A percentile compares a stretch with the other conserved stretches of the same genome.
Evolutionary conservation across 2,113 vertebrate species (phyloP).

Genomic region (Anolis carolinensis): DNA sequence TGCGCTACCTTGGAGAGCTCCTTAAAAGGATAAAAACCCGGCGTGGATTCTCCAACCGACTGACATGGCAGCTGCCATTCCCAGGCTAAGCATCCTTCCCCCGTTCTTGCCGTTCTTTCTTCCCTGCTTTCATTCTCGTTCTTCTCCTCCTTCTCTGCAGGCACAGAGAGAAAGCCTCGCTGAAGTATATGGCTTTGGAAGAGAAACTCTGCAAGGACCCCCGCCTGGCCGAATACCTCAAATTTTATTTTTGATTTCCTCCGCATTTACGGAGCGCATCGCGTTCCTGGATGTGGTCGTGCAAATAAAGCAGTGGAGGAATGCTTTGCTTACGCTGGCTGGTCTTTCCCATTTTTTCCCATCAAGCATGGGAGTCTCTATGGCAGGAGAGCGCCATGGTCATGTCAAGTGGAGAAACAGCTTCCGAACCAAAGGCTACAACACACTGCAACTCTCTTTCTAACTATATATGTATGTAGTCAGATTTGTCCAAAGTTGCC

Average conservation of each 20-base stretch:
- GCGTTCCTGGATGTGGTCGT: not conserved
- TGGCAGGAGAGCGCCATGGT: not conserved
- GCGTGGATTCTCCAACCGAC: too few species aligned
- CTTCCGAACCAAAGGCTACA: not conserved
- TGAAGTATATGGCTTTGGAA: constrained; percentile 72
- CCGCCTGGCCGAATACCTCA: constrained; percentile 47
- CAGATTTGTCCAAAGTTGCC: too few species aligned
- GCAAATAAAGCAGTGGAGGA: not conserved
- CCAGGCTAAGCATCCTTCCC: too few species aligned
- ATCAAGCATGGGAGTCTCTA: not conserved
- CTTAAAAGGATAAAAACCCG: too few species aligned
- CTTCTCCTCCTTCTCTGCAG: constrained; percentile 46
- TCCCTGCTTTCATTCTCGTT: not conserved
- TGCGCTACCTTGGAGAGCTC: too few species aligned
- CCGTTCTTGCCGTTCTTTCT: not conserved
- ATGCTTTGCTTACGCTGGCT: not conserved
- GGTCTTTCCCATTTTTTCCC: too few species aligned
- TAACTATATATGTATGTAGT: too few species aligned
- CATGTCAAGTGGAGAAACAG: not conserved
- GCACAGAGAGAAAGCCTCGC: constrained; percentile 72
- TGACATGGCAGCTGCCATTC: too few species aligned
- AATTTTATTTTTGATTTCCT: not conserved
- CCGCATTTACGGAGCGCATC: too few species aligned
- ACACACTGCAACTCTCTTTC: not conserved
- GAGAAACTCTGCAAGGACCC: constrained; percentile 77